phyloP scores from a whole-genome alignment of 2,797 vertebrate species.

The Ambastaia sidthimunki region DNA sequence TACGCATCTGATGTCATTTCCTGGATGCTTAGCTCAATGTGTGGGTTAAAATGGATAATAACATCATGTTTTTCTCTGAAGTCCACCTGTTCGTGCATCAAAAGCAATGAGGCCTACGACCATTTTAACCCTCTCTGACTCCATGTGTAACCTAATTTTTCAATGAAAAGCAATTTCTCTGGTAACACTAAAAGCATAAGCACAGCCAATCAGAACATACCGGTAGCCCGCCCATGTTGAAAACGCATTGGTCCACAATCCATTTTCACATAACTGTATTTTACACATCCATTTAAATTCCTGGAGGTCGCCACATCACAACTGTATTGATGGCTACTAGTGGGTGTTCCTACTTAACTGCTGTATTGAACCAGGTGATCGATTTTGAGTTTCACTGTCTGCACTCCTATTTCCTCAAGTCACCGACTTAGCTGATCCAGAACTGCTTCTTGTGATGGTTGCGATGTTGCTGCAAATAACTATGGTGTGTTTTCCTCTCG shows the following conservation, averaged over 20 bases:
- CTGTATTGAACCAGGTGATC: too few relatives aligned
- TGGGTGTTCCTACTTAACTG: too few relatives aligned
- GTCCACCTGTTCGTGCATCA: neutral
- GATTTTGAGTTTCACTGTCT: too few relatives aligned
- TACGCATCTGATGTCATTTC: constrained; percentile 4
- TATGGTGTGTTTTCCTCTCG: neutral
- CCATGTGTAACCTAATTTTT: neutral
- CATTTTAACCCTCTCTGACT: neutral
- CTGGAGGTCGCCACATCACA: neutral
- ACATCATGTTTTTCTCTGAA: neutral
- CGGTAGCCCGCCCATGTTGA: too few relatives aligned
- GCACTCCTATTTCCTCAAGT: too few relatives aligned
- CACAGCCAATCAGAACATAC: too few relatives aligned
- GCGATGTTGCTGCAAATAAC: neutral
- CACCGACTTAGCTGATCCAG: too few relatives aligned
- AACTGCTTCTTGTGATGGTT: neutral
- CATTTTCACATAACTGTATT: too few relatives aligned
- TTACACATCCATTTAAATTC: neutral
- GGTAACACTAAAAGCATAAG: too few relatives aligned
- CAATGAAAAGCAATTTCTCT: too few relatives aligned
- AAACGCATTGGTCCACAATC: too few relatives aligned
- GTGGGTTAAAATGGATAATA: neutral
- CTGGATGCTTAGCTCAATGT: neutral
- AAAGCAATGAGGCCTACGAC: neutral
- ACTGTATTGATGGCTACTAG: neutral